Percentiles rank a stretch among this genome's conserved stretches.
Conservation (phyloP, 2,797 vertebrate species). For the Chrosomus eos region DNA sequence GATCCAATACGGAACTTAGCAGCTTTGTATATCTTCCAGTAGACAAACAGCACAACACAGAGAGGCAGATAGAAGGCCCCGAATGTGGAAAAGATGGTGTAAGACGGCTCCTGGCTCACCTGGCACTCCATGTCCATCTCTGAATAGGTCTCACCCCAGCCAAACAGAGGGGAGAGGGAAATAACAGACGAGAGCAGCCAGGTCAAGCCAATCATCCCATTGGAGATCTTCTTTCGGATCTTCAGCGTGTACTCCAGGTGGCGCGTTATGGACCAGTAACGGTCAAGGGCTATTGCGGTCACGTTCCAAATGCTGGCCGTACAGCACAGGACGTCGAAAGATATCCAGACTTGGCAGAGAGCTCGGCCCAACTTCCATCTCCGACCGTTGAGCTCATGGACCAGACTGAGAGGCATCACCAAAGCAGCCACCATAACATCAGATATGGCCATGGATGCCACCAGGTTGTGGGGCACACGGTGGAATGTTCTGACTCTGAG, state of each 20-base stretch:
- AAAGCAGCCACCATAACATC: constrained; percentile 95
- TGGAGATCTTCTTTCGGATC: constrained; percentile 88
- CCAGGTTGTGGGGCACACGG: constrained; percentile 94
- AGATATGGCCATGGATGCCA: constrained; percentile 94
- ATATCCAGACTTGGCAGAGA: constrained; percentile 95
- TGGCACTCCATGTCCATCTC: constrained; percentile 87
- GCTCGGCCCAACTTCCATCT: constrained; percentile 89
- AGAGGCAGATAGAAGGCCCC: constrained; percentile 96
- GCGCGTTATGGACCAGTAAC: constrained; percentile 97
- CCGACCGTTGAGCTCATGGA: constrained; percentile 87
- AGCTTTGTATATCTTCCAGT: constrained; percentile 96
- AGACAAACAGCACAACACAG: constrained; percentile 94
- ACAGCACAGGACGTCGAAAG: constrained; percentile 95
- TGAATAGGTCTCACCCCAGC: constrained; percentile 94
- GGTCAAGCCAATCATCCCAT: constrained; percentile 91
- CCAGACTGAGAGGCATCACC: constrained; percentile 95
- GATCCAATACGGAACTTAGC: constrained; percentile 90
- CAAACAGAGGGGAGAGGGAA: constrained; percentile 91
- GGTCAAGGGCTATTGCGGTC: constrained; percentile 93
- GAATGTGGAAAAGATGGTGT: constrained; percentile 95
- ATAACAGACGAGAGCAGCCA: constrained; percentile 93
- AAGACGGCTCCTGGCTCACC: constrained; percentile 92
- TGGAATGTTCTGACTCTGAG: constrained; percentile 93
- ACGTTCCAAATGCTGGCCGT: constrained; percentile 99
- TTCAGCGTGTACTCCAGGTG: constrained; percentile 93